phyloP scores from a whole-genome alignment of 2,113 vertebrate species.

The Ctenomys sociabilis region DNA sequence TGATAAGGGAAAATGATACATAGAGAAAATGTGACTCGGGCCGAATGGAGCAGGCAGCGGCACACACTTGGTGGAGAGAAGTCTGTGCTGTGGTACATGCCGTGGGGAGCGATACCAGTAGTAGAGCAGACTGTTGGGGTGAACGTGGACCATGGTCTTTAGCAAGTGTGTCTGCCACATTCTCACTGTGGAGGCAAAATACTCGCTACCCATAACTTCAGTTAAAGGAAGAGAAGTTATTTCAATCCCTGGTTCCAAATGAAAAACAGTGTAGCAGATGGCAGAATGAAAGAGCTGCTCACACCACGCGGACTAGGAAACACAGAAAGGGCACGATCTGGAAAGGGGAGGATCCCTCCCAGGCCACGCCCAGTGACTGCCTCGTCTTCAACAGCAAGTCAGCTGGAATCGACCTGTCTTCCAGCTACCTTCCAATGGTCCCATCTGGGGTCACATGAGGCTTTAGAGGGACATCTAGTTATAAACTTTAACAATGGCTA shows the following conservation, averaged over 20 bases:
- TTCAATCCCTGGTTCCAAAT: background rate
- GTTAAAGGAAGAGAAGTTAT: background rate
- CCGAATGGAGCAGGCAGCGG: background rate
- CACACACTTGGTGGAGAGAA: background rate
- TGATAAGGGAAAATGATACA: background rate
- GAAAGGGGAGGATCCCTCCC: background rate
- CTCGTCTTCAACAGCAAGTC: background rate
- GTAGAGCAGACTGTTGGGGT: background rate
- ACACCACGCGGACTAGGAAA: background rate
- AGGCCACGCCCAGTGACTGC: background rate
- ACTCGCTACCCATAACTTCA: background rate
- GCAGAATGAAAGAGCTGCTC: background rate
- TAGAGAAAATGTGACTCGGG: background rate
- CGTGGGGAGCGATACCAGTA: background rate
- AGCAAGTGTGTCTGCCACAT: background rate
- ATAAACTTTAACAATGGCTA: too few species aligned
- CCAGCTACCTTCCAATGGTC: background rate
- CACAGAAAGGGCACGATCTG: background rate
- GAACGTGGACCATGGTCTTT: background rate
- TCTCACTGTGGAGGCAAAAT: background rate
- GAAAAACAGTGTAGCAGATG: background rate
- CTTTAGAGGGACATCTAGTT: too few species aligned
- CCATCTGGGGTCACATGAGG: background rate
- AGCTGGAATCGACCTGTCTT: fast-evolving
- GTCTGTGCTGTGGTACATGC: background rate